These are phyloP conservation scores for Ceratitis capitata DNA, from an alignment of 1,140 invertebrate genomes.

Conservation along the genomic window DNA sequence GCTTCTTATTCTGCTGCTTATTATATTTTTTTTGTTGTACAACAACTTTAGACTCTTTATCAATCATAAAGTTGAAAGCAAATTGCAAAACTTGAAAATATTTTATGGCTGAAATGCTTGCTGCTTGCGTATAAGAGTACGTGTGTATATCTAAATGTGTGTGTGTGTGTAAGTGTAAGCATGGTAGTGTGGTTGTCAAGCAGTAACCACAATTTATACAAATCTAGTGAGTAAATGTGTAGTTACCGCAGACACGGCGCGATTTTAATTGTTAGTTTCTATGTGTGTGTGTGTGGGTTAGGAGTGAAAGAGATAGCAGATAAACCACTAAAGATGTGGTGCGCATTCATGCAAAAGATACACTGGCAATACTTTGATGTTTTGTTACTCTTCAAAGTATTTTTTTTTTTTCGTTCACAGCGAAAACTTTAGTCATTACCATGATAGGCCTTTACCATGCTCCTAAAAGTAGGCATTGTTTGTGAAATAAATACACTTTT, in stretches of 20 bases:
- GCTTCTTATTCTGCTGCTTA: too few species aligned
- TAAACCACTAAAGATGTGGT: too few species aligned
- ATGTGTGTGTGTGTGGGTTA: not conserved
- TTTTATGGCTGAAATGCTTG: too few species aligned
- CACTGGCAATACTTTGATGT: not conserved
- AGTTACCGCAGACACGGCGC: not conserved
- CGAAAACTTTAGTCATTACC: not conserved
- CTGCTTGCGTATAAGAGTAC: not conserved
- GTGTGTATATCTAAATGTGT: not conserved
- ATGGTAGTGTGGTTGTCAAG: not conserved
- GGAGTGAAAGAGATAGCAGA: not conserved
- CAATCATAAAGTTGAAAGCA: conserved; percentile 10
- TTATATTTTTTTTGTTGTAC: not conserved
- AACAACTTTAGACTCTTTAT: not conserved
- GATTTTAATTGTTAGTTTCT: not conserved
- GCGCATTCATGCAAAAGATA: not conserved
- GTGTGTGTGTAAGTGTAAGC: not conserved
- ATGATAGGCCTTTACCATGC: not conserved
- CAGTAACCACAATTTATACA: not conserved
- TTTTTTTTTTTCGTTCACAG: too few species aligned
- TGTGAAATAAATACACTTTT: not conserved
- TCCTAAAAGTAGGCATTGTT: not conserved
- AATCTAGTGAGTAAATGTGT: not conserved
- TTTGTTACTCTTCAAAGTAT: not conserved
- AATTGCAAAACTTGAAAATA: conserved; percentile 23